phyloP scores from a whole-genome alignment of 2,888 invertebrate species.

The Coremacera marginata region DNA sequence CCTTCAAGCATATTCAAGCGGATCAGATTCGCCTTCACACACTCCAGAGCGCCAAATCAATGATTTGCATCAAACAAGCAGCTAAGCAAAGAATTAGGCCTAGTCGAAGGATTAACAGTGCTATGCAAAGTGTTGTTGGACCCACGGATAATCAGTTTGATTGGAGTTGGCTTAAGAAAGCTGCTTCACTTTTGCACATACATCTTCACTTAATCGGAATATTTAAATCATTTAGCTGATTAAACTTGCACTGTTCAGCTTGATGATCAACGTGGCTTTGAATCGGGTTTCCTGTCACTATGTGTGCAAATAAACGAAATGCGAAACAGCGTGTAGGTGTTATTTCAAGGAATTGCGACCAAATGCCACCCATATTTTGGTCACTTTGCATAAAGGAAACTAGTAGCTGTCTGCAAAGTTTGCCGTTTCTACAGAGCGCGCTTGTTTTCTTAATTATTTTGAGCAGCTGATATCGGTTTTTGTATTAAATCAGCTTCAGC shows the following conservation, averaged over 20 bases:
- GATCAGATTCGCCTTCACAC: slow-evolving; percentile 60
- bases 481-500: no score
- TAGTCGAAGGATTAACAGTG: neutral
- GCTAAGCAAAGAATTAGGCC: neutral
- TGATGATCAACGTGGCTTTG: neutral
- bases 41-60: neutral
- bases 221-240: slow-evolving; percentile 67
- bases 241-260: slow-evolving; percentile 57
- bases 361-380: slow-evolving; percentile 52
- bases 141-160: no score
- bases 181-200: neutral
- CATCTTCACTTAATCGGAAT: slow-evolving; percentile 61
- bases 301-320: neutral
- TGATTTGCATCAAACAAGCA: slow-evolving; percentile 14
- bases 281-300: neutral
- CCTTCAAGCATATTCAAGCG: slow-evolving; percentile 59
- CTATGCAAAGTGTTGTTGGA: neutral
- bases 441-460: slow-evolving; percentile 14
- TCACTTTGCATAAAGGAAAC: slow-evolving; percentile 14
- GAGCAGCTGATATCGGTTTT: no score
- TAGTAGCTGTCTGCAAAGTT: neutral
- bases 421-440: neutral
- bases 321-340: slow-evolving; percentile 49
- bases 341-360: slow-evolving; percentile 49
- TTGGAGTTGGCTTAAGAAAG: neutral